Evolutionary conservation across 2,113 vertebrate genomes (phyloP), one percentile per base, ranked within the genome.

Genomic region (Ornithorhynchus anatinus): DNA sequence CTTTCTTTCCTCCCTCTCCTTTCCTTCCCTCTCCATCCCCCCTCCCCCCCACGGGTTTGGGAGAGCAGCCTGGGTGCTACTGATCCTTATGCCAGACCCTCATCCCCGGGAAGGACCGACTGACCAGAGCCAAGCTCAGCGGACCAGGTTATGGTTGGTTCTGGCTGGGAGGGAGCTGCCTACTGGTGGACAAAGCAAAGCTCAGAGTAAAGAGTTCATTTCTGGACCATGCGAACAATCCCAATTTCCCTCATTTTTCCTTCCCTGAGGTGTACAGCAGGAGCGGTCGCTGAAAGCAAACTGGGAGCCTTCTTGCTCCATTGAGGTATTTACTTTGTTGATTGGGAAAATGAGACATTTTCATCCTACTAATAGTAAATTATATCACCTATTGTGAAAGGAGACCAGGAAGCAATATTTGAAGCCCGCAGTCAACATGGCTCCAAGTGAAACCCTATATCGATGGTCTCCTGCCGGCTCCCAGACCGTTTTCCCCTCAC

Each of bases 281-380:
- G 33, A 59, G 82, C 89, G 89, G 89, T 84, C 70, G 72, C 56
- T 79, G 82, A 85, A 89, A 90, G 88, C 89, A 90, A 92, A 92
- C 63, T 93, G 81, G 89, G 91, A 89, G 82, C 67, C 84, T 88
- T 84, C 84, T 72, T 88, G 90, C 85, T 71, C 79, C 82, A 85
- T 71, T 79, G 77, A 91, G 86, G 82, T 90, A 89, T 90, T 91
- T 88, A 88, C 81, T 86, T 90, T 88, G 80, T 84, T 77, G 2
- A 59, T 75, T 79, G 45, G 25, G 63, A 59, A 69, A 72, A 16
- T 85, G 71, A 91, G 84, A 84, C 78, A 87, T 91, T 89, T 90
- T 93, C 92, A 93, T 94, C 89, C 90, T 90, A 90, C 92, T 93
- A 92, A 85, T 0, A 0, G 89, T 83, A 86, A 91, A 91, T 93